Percentiles rank a stretch among this genome's conserved stretches.
phyloP scores from a whole-genome alignment of 37 sponge, comb jelly and placozoan species.

The Ianthella basta region DNA sequence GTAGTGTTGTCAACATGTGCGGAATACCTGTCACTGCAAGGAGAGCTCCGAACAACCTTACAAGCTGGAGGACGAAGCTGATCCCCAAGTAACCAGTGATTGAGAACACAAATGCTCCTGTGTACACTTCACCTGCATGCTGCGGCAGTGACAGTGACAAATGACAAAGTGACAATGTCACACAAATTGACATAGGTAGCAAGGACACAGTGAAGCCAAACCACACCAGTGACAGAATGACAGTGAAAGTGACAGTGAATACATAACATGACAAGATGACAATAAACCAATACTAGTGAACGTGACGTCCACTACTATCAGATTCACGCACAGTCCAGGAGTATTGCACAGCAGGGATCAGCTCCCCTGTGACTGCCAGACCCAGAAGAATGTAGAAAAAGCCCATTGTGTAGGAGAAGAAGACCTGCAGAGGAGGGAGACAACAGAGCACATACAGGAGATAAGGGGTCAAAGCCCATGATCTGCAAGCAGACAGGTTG shows the following conservation, averaged over 20 bases:
- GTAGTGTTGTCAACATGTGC: too few species aligned
- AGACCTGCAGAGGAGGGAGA: slow-evolving; percentile 27
- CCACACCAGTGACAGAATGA: background rate
- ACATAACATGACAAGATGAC: background rate
- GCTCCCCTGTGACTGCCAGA: slow-evolving; percentile 21
- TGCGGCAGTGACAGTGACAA: background rate
- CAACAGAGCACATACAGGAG: background rate
- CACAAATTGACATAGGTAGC: background rate
- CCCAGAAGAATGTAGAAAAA: slow-evolving; percentile 59
- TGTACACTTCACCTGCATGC: slow-evolving; percentile 49
- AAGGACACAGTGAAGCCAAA: too few species aligned
- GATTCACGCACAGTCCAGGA: slow-evolving; percentile 27
- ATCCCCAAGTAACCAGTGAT: slow-evolving; percentile 82
- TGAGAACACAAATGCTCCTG: slow-evolving; percentile 63
- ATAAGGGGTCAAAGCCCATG: background rate
- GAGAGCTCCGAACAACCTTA: slow-evolving; percentile 72
- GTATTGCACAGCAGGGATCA: slow-evolving; percentile 38
- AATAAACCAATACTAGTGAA: background rate
- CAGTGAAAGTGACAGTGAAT: background rate
- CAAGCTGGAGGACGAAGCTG: slow-evolving; percentile 73
- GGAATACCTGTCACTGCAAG: slow-evolving; percentile 74
- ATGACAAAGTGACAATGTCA: background rate
- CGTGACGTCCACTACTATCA: too few species aligned
- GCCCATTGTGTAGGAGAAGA: slow-evolving; percentile 70
- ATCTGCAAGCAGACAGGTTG: background rate